These are phyloP conservation scores for Peromyscus aztecus DNA, from an alignment of 2,797 vertebrate species.

Conservation along the genomic window DNA sequence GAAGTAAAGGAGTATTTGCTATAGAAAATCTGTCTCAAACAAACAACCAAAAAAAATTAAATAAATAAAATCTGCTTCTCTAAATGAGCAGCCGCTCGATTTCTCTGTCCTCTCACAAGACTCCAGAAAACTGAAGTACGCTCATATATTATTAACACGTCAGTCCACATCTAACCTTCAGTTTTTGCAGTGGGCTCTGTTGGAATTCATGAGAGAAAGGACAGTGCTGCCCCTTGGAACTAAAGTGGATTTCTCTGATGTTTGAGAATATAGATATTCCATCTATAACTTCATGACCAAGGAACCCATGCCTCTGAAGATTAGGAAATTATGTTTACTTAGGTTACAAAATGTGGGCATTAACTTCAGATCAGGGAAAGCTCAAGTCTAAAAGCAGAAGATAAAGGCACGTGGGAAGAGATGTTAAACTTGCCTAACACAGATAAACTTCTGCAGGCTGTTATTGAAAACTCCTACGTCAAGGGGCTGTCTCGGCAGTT, in stretches of 20 bases:
- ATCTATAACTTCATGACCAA: background rate
- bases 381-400: conserved; percentile 31
- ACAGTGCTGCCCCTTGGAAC: background rate
- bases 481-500: background rate
- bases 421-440: background rate
- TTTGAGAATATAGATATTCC: background rate
- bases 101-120: background rate
- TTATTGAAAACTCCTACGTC: background rate
- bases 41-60: background rate
- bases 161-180: background rate
- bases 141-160: background rate
- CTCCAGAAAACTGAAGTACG: background rate
- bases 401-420: background rate
- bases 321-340: conserved; percentile 33
- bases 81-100: background rate
- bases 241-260: background rate
- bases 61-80: background rate
- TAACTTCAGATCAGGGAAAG: background rate
- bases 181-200: background rate
- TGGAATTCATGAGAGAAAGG: background rate
- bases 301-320: conserved; percentile 1
- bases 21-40: background rate
- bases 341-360: conserved; percentile 13
- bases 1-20: conserved; percentile 1
- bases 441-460: background rate